A percentile compares a stretch with the other conserved stretches of the same genome.
Conservation (phyloP, 1,140 invertebrate species). For the Bombus fervidus region DNA sequence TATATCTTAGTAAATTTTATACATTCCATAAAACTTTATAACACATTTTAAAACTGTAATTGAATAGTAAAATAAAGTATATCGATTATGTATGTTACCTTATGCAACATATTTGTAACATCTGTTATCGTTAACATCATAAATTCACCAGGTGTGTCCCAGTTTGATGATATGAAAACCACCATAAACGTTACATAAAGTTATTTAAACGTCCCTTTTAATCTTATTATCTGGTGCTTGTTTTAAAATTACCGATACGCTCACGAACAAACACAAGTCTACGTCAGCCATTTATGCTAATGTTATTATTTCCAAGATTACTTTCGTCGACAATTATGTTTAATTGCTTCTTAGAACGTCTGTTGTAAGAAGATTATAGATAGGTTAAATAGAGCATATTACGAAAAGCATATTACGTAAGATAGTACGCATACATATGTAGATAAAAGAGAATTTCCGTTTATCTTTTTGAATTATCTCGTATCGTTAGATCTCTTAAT, state of each 20-base stretch:
- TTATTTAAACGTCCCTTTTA: not conserved
- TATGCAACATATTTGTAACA: not conserved
- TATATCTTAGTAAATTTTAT: not conserved
- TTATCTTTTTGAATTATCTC: not conserved
- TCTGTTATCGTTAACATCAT: not conserved
- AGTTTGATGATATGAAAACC: not conserved
- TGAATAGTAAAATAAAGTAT: not conserved
- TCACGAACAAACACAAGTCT: not conserved
- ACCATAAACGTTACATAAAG: not conserved
- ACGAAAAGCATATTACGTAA: not conserved
- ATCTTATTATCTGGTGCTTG: not conserved
- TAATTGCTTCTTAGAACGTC: not conserved
- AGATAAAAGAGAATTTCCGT: not conserved
- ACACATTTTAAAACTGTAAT: too few relatives aligned
- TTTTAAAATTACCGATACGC: not conserved
- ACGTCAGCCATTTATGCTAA: not conserved
- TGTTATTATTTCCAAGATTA: not conserved
- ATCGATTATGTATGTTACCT: not conserved
- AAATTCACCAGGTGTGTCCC: not conserved
- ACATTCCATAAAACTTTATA: not conserved
- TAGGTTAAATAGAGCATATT: not conserved
- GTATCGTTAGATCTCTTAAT: not conserved
- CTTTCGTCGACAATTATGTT: not conserved
- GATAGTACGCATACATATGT: not conserved
- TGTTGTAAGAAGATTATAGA: not conserved